These are phyloP conservation scores for Typhlichthys subterraneus DNA, from an alignment of 2,797 vertebrate species.

Conservation along the genomic window DNA sequence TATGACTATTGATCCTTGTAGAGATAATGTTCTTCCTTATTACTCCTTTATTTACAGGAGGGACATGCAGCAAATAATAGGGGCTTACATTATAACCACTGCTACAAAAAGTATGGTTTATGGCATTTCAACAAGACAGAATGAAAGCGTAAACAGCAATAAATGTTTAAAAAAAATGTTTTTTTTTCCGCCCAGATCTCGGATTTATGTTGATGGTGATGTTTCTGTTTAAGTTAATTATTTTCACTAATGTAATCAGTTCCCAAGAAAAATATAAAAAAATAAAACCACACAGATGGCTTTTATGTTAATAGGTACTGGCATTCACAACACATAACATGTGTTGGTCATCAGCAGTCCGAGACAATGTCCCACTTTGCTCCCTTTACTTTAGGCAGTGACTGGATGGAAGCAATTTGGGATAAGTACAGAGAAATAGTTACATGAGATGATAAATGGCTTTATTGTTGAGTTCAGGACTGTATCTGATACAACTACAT, in stretches of 20 bases:
- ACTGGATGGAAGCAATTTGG: constrained; percentile 73
- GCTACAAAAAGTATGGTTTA: too few species aligned
- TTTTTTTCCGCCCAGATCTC: too few species aligned
- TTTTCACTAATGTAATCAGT: constrained; percentile 6
- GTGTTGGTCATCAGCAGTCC: constrained; percentile 47
- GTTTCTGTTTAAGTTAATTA: neutral
- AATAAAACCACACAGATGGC: neutral
- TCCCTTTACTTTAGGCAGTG: constrained; percentile 44
- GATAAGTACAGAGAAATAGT: constrained; percentile 48
- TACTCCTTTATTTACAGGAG: too few species aligned
- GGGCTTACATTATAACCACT: too few species aligned
- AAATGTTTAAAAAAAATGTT: too few species aligned
- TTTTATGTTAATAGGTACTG: constrained; percentile 50
- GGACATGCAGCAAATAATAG: too few species aligned
- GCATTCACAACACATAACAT: constrained; percentile 62
- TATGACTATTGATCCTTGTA: too few species aligned
- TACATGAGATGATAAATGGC: constrained; percentile 64
- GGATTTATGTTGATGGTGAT: too few species aligned
- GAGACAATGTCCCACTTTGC: constrained; percentile 55
- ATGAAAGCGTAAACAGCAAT: too few species aligned
- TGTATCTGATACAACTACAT: constrained; percentile 59
- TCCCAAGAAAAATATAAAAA: constrained; percentile 9
- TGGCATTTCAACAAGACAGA: too few species aligned
- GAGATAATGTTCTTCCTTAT: too few species aligned
- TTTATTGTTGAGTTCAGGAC: constrained; percentile 52